phyloP scores from a whole-genome alignment of 2,113 vertebrate species.

The Semnornis frantzii region DNA sequence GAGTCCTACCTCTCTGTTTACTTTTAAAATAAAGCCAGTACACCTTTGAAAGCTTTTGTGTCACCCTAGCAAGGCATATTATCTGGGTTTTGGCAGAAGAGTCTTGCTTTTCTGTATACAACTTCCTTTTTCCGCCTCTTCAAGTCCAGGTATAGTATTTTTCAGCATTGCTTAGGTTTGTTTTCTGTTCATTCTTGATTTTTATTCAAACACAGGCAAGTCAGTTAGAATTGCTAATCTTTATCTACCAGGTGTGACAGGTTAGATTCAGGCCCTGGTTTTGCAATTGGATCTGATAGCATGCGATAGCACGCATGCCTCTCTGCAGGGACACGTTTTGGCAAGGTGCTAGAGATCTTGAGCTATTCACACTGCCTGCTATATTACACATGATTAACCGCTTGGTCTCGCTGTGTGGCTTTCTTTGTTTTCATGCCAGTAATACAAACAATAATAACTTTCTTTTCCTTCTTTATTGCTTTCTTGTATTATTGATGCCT shows the following conservation, averaged over 20 bases:
- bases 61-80: not conserved
- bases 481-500: not conserved
- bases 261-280: not conserved
- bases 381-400: not conserved
- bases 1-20: not conserved
- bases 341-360: rapidly evolving
- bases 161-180: not conserved
- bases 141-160: not conserved
- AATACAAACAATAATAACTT: not conserved
- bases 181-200: not conserved
- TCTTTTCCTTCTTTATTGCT: not conserved
- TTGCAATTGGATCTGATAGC: not conserved
- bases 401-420: not conserved
- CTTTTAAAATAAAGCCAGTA: not conserved
- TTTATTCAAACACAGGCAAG: not conserved
- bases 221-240: not conserved
- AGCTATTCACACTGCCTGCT: rapidly evolving
- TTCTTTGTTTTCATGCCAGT: not conserved
- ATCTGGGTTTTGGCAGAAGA: not conserved
- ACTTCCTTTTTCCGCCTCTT: not conserved
- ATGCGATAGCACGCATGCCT: rapidly evolving
- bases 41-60: not conserved
- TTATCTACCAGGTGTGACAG: not conserved
- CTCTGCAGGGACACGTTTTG: not conserved
- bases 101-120: not conserved